These are phyloP conservation scores for Elaphurus davidianus DNA, from an alignment of 2,113 vertebrate genomes.

Conservation along the genomic window DNA sequence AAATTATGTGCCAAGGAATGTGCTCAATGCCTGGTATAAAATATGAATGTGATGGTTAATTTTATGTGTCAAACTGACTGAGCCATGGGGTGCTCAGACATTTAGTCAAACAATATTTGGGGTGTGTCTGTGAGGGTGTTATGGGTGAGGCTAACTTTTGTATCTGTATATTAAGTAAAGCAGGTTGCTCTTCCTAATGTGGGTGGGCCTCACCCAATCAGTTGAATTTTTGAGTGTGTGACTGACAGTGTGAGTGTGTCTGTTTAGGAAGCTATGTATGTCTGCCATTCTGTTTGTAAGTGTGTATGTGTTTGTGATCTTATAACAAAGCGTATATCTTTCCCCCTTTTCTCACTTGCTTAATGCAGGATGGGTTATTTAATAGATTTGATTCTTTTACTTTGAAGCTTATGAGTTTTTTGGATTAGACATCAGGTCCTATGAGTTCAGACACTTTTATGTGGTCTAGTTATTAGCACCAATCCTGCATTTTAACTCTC, in stretches of 20 bases:
- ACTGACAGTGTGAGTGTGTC: background rate
- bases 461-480: background rate
- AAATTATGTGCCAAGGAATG: background rate
- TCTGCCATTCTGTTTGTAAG: background rate
- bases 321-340: background rate
- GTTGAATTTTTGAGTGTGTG: background rate
- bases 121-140: background rate
- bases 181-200: background rate
- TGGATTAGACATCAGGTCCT: background rate
- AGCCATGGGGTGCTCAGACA: background rate
- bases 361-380: background rate
- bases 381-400: constrained; percentile 9
- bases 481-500: background rate
- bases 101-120: background rate
- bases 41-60: background rate
- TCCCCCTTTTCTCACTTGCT: background rate
- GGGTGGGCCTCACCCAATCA: background rate
- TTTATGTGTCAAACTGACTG: background rate
- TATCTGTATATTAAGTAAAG: background rate
- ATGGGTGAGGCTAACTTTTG: background rate
- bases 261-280: too few species aligned
- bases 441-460: background rate
- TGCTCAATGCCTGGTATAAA: background rate
- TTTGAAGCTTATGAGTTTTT: background rate
- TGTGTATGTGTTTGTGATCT: background rate